Base-by-base conservation (phyloP, 1,140 invertebrate genomes). In the Drosophila bifasciata region DNA sequence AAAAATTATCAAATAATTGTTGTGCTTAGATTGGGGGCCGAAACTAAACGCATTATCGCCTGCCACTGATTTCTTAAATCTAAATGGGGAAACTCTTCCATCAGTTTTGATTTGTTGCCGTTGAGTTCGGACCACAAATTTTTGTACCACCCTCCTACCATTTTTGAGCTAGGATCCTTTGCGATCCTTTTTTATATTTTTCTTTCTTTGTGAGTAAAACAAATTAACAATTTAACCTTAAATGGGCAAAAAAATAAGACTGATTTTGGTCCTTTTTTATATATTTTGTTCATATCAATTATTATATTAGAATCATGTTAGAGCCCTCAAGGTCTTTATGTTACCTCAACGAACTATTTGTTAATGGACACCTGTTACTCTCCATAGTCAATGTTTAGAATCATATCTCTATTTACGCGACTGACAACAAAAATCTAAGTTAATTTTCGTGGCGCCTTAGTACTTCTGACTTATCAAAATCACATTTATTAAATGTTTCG, bases 31-130 rank as follows among this genome's bases (percentile, higher is more conserved):
- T 72, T 72, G 58, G 41, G 41, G 32, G 15, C 19, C 23, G 2
- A 40, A 28, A 52, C 16, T 23, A 23, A 19, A 39, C 4, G n/a
- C 25, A 71, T 72, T 71, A 72, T 72, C 69, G 19, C 17, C 15
- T n/a, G n/a, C 50, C 23, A 57, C 44, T 21, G 45, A 40, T 44
- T 57, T 19, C 49, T 17, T 7, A 11, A 56, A 48, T 23, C 50
- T 36, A 23, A 36, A 15, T 36, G 19, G 21, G 19, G 2, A 21
- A 25, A 8, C 19, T 21, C 1, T 19, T 36, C 13, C 15, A 15
- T 67, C 64, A 70, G 68, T 53, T 41, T 52, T 2, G 15, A 43
- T 44, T 13, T 28, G 36, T 28, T 17, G 36, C 19, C 16, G 49
- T 36, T 5, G 9, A 39, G 49, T 36, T 51, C 49, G 28, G 13